These are phyloP conservation scores for Clytia hemisphaerica DNA, from an alignment of 30 jellyfish, hydroid and myxozoan species.

Conservation along the genomic window DNA sequence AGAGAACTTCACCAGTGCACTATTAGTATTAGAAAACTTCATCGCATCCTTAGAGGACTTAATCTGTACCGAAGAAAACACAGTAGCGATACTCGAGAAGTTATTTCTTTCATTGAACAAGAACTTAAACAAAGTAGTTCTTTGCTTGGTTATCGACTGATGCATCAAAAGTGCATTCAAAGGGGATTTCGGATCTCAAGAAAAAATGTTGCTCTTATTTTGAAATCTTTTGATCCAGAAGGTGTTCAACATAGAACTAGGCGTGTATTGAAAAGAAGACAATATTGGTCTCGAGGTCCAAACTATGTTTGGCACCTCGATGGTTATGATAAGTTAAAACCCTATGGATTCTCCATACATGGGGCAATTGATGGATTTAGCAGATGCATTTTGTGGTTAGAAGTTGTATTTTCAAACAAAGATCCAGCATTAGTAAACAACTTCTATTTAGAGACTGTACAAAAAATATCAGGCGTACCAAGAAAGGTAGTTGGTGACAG, in stretches of 20 bases:
- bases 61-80: not conserved
- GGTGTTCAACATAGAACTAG: not conserved
- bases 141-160: slow-evolving; percentile 5
- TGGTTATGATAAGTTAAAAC: slow-evolving; percentile 28
- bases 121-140: not conserved
- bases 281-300: slow-evolving; percentile 25
- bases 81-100: too few relatives aligned
- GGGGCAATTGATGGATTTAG: too few relatives aligned
- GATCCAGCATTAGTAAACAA: not conserved
- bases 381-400: slow-evolving; percentile 31
- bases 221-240: slow-evolving; percentile 19
- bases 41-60: not conserved
- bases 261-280: slow-evolving; percentile 8
- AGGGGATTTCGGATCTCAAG: not conserved
- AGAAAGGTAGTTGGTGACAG: not conserved
- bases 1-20: too few relatives aligned
- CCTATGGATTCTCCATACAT: slow-evolving; percentile 39
- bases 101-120: not conserved
- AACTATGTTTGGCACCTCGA: slow-evolving; percentile 28
- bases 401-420: slow-evolving; percentile 17
- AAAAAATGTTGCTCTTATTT: not conserved
- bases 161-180: not conserved
- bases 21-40: slow-evolving; percentile 8
- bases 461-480: slow-evolving; percentile 10
- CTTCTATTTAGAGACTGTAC: slow-evolving; percentile 4